These are phyloP conservation scores for Nineta flava DNA, from an alignment of 2,888 invertebrate genomes.

Conservation along the genomic window DNA sequence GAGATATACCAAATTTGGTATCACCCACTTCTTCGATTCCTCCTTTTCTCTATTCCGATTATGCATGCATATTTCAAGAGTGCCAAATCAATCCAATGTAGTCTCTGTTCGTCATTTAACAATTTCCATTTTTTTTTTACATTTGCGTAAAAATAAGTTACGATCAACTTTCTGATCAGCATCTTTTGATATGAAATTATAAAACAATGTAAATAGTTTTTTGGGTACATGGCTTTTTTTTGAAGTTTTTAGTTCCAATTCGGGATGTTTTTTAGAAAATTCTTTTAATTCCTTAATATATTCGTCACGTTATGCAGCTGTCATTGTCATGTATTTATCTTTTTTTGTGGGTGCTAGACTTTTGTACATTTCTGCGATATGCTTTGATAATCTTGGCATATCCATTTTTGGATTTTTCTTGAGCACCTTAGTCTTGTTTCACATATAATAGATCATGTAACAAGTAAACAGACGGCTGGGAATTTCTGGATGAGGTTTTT, in stretches of 20 bases:
- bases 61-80: too few relatives aligned
- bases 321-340: constrained; percentile 29
- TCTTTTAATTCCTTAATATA: constrained; percentile 29
- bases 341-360: constrained; percentile 28
- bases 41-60: too few relatives aligned
- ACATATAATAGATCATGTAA: constrained; percentile 33
- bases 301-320: constrained; percentile 26
- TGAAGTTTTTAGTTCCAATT: constrained; percentile 19
- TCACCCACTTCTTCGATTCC: too few relatives aligned
- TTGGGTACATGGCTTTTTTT: constrained; percentile 20
- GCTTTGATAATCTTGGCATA: constrained; percentile 29
- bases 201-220: constrained; percentile 29
- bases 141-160: constrained; percentile 23
- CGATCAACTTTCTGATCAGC: constrained; percentile 18
- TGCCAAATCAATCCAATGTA: constrained; percentile 33
- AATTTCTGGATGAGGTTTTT: constrained; percentile 32
- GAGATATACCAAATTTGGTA: too few relatives aligned
- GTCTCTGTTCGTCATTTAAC: constrained; percentile 30
- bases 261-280: constrained; percentile 30
- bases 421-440: constrained; percentile 29
- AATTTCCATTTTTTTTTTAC: constrained; percentile 30
- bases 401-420: constrained; percentile 31
- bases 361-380: constrained; percentile 30
- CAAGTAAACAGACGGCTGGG: constrained; percentile 33
- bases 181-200: constrained; percentile 21